Evolutionary conservation across 2,888 invertebrate species (phyloP).

Genomic region (Epistrophella euchroma): DNA sequence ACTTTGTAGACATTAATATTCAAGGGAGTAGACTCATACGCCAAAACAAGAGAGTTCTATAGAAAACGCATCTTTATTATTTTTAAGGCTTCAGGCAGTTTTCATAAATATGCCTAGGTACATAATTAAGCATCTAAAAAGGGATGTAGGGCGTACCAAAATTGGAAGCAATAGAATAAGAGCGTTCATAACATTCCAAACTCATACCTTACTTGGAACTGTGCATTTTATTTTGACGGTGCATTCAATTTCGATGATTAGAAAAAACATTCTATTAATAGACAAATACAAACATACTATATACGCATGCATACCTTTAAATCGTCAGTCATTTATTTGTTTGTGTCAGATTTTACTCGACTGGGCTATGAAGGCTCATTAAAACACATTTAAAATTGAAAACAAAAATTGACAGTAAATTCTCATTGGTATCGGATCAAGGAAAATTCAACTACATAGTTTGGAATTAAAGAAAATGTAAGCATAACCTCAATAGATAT

Average conservation of each 20-base stretch:
- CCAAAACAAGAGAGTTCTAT: conserved; percentile 47
- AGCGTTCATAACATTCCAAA: conserved; percentile 9
- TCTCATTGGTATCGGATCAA: no score
- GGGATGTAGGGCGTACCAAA: conserved; percentile 52
- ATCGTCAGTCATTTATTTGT: no score
- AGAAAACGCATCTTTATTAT: conserved; percentile 60
- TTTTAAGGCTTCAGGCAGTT: not conserved
- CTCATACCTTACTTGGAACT: not conserved
- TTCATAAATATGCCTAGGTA: not conserved
- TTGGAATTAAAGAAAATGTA: no score
- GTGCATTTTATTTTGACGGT: conserved; percentile 17
- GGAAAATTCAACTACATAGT: no score
- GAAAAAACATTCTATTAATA: not conserved
- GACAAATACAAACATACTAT: no score
- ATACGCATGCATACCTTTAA: no score
- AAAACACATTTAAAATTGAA: no score
- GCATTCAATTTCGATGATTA: not conserved
- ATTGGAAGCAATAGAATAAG: conserved; percentile 44
- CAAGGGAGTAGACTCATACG: conserved; percentile 20
- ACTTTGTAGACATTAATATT: conserved; percentile 47
- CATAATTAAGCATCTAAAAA: conserved; percentile 40
- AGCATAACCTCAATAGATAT: no score
- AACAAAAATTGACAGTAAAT: not conserved
- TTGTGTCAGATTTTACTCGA: no score
- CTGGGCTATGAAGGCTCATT: no score